Percentiles rank a stretch among this genome's conserved stretches.
Evolutionary conservation across 1,140 invertebrate species (phyloP).

Genomic region (Eufriesea mexicana): DNA sequence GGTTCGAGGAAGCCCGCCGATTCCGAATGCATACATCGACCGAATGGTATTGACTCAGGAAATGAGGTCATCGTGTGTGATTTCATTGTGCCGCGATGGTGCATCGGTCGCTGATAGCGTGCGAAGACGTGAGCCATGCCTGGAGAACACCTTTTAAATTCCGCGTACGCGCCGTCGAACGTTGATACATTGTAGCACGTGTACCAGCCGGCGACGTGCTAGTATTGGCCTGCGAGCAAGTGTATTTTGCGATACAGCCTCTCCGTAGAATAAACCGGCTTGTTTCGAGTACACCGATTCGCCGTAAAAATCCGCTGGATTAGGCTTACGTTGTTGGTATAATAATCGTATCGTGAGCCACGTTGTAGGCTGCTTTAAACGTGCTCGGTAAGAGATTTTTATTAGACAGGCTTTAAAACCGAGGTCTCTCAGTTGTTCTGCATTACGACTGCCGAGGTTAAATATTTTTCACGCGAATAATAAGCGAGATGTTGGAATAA

Average conservation of each 20-base stretch:
- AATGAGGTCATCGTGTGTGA: constrained; percentile 64
- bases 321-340: background rate
- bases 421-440: too few species aligned
- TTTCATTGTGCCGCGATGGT: constrained; percentile 60
- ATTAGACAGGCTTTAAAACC: too few species aligned
- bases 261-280: background rate
- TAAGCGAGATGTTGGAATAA: too few species aligned
- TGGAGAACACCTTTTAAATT: constrained; percentile 44
- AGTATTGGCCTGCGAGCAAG: constrained; percentile 8
- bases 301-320: constrained; percentile 38
- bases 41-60: constrained; percentile 60
- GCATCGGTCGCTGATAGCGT: constrained; percentile 56
- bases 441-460: too few species aligned
- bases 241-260: background rate
- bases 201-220: constrained; percentile 5
- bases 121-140: constrained; percentile 54
- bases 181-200: constrained; percentile 57
- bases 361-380: too few species aligned
- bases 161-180: constrained; percentile 47
- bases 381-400: too few species aligned
- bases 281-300: background rate
- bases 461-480: too few species aligned
- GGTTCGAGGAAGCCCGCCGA: constrained; percentile 52
- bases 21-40: constrained; percentile 36
- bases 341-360: background rate